Evolutionary conservation across 2,113 vertebrate species (phyloP).

Genomic region (Bambusicola thoracicus): DNA sequence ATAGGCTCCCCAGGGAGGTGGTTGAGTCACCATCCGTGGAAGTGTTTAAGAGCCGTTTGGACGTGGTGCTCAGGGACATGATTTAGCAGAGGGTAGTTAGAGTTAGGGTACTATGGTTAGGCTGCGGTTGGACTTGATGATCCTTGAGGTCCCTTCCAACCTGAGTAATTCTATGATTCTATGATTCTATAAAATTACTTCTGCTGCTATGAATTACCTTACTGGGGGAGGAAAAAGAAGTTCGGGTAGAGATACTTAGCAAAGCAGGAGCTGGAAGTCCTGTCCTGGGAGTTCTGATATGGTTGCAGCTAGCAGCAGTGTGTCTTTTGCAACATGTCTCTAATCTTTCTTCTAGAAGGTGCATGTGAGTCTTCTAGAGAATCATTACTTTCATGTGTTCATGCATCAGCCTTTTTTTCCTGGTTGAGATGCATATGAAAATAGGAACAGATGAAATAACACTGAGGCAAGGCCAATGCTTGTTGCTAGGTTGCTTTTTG

Average conservation of each 20-base stretch:
- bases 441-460: background rate
- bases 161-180: too few relatives aligned
- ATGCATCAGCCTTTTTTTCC: background rate
- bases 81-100: too few relatives aligned
- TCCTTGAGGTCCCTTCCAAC: too few relatives aligned
- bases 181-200: conserved; percentile 2
- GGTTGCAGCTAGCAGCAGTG: background rate
- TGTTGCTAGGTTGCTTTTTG: background rate
- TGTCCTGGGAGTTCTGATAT: background rate
- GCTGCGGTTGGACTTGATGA: too few relatives aligned
- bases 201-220: background rate
- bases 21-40: too few relatives aligned
- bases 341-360: background rate
- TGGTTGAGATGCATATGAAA: background rate
- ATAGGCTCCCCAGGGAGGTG: too few relatives aligned
- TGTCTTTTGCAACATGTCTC: background rate
- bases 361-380: background rate
- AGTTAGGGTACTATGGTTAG: too few relatives aligned
- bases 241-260: background rate
- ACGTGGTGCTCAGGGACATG: too few relatives aligned
- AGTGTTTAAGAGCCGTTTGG: too few relatives aligned
- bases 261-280: background rate
- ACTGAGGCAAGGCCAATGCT: background rate
- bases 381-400: background rate
- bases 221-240: background rate